Conservation (phyloP, 2,888 invertebrate genomes). For the Yponomeuta sedellus region DNA sequence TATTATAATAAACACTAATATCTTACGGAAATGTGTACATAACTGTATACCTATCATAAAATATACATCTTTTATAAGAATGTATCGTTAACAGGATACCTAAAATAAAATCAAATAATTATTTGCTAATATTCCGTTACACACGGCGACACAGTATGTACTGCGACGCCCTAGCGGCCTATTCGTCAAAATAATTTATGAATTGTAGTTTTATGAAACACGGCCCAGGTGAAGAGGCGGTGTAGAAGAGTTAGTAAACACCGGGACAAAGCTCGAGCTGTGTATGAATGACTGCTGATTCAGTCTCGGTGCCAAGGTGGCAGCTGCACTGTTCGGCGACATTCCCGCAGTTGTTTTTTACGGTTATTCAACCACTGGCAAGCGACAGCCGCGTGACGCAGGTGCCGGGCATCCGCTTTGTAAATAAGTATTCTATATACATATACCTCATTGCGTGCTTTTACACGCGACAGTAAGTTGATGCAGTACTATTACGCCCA, state of each 20-base stretch:
- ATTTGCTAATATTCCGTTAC: no score
- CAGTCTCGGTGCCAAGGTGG: not conserved
- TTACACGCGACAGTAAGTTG: not conserved
- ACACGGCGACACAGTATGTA: no score
- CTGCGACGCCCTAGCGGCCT: no score
- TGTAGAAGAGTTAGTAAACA: not conserved
- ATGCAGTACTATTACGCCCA: no score
- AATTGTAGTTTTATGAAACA: no score
- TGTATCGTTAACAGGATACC: no score
- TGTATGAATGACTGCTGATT: constrained; percentile 17
- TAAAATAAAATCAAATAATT: no score
- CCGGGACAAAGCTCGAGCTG: constrained; percentile 1
- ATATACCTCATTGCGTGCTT: not conserved
- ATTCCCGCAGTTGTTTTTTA: constrained; percentile 28
- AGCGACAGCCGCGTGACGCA: constrained; percentile 28
- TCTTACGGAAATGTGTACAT: no score
- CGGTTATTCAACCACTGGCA: constrained; percentile 56
- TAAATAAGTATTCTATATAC: constrained; percentile 22
- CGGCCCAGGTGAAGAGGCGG: not conserved
- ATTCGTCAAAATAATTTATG: no score
- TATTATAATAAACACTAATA: no score
- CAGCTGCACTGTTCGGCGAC: not conserved
- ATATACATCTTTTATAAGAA: no score
- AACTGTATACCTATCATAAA: no score
- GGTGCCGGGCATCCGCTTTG: constrained; percentile 22